Evolutionary conservation across 2,888 invertebrate genomes (phyloP).

Genomic region (Eucera pruinosa): DNA sequence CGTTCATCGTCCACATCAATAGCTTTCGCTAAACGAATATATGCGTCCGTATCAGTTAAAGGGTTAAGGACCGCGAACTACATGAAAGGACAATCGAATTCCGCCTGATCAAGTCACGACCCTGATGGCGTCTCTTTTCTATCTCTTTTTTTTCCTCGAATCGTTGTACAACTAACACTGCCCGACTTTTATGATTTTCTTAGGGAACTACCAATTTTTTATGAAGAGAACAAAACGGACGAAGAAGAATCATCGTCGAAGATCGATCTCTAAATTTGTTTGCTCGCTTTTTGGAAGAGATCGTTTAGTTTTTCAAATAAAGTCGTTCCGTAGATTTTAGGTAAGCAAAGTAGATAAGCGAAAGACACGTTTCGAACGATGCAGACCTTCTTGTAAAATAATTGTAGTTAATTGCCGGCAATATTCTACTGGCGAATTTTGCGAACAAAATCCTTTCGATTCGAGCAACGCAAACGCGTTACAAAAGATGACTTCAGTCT

Average conservation of each 20-base stretch:
- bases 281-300: too few relatives aligned
- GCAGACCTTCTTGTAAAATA: constrained; percentile 15
- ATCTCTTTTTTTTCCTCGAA: background rate
- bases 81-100: constrained; percentile 62
- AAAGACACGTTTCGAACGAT: background rate
- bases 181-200: constrained; percentile 27
- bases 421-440: background rate
- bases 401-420: constrained; percentile 23
- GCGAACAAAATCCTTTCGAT: background rate
- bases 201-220: constrained; percentile 2
- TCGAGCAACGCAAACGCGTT: constrained; percentile 5
- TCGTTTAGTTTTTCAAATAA: background rate
- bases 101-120: constrained; percentile 31
- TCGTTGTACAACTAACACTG: constrained; percentile 43
- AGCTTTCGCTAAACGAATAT: too few relatives aligned
- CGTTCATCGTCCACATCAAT: too few relatives aligned
- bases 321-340: background rate
- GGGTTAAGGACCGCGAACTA: constrained; percentile 23
- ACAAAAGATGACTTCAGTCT: constrained; percentile 22
- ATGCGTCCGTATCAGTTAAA: too few relatives aligned
- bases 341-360: constrained; percentile 12
- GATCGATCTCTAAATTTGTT: background rate
- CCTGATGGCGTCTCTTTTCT: constrained; percentile 11
- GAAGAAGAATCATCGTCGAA: background rate
- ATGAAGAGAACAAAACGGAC: background rate